phyloP scores from a whole-genome alignment of 2,113 vertebrate species.

The Carassius auratus region DNA sequence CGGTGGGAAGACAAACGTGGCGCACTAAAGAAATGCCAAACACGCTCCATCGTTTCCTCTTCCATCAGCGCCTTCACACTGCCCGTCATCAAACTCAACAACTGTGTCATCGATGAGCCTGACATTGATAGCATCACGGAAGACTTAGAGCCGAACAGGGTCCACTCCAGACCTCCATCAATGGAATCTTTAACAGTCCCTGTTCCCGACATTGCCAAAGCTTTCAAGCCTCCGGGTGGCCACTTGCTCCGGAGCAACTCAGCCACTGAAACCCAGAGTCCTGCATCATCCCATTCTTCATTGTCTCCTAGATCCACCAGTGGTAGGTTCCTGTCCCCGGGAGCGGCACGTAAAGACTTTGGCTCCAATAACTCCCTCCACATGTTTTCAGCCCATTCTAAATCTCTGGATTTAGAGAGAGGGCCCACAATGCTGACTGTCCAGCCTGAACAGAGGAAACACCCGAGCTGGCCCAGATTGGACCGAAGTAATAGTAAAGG shows the following conservation, averaged over 20 bases:
- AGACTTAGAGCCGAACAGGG: conserved; percentile 76
- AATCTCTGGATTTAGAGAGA: conserved; percentile 93
- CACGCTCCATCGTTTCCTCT: conserved; percentile 95
- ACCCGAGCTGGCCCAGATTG: conserved; percentile 95
- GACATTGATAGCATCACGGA: conserved; percentile 93
- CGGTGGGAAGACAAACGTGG: conserved; percentile 76
- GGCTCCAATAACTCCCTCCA: conserved; percentile 94
- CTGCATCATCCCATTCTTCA: conserved; percentile 79
- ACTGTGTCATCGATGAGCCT: conserved; percentile 96
- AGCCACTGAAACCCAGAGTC: conserved; percentile 74
- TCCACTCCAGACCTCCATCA: conserved; percentile 77
- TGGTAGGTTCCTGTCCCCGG: conserved; percentile 89
- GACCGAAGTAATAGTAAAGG: conserved; percentile 96
- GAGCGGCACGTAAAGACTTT: conserved; percentile 88
- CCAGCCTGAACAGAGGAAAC: conserved; percentile 90
- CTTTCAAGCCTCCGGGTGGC: conserved; percentile 74
- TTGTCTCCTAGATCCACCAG: conserved; percentile 78
- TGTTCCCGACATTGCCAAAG: conserved; percentile 76
- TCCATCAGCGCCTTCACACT: conserved; percentile 96
- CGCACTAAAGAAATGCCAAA: conserved; percentile 83
- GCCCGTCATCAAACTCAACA: conserved; percentile 98
- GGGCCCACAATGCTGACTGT: conserved; percentile 84
- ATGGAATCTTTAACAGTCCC: conserved; percentile 88
- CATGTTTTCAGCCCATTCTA: conserved; percentile 90
- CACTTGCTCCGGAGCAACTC: conserved; percentile 83